Evolutionary conservation across 1,140 invertebrate genomes (phyloP), one percentile per base, ranked within the genome.

Genomic region (Steinernema khuongi): DNA sequence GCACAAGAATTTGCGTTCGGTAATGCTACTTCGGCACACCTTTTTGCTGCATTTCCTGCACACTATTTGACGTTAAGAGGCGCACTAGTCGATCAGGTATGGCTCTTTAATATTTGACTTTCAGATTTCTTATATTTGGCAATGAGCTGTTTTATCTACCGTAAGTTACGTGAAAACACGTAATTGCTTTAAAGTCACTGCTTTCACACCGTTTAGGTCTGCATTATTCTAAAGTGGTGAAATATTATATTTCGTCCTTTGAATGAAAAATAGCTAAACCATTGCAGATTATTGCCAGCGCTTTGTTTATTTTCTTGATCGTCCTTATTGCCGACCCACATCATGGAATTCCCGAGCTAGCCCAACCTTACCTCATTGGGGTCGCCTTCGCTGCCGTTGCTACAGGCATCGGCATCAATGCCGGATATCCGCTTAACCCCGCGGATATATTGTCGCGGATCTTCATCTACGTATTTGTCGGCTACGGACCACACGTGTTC

Each of bases 351-450:
- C 50, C 50, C 7, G 7, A 60, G 14, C 50, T 7, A 11, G 19
- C 22, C 4, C 50, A 22, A 60, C 50, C 50, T 60, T 22, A n/a
- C 4, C 50, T 60, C 4, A n/a, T 60, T 22, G 50, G 50, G 26
- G 50, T 22, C 4, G 50, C 50, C 14, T 60, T 60, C 50, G 50
- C 50, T 60, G 50, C 50, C 2, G 50, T 60, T 26, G 50, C 50
- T 4, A 22, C 22, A 7, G 50, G 50, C 11, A 60, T 60, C 50
- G 50, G 50, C 4, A 60, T 60, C 19, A 60, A 60, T 22, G 26
- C 50, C 7, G 50, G 50, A 60, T 60, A 60, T 60, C 50, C 50
- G 26, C 50, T 60, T 60, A 60, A 60, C 26, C 50, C 50, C 4
- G 50, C 50, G 50, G 50, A 60, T 60, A 14, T 60, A 60, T 60